phyloP scores from a whole-genome alignment of 2,888 invertebrate genomes.

The Temnothorax rugatulus region DNA sequence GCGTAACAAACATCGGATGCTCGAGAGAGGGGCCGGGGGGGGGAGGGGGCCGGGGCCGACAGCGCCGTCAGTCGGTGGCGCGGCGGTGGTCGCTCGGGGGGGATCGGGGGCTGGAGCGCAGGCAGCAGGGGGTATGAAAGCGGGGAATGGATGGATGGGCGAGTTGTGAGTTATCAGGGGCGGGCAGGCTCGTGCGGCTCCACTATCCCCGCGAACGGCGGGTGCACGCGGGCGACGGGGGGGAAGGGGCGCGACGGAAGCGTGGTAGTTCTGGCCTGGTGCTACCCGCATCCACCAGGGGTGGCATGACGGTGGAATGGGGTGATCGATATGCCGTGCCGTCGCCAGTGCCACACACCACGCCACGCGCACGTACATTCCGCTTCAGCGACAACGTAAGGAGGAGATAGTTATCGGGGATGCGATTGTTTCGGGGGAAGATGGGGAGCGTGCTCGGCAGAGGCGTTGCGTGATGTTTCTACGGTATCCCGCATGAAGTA shows the following conservation, averaged over 20 bases:
- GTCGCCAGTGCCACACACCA: conserved; percentile 61
- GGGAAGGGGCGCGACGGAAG: conserved; percentile 35
- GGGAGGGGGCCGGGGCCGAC: not conserved
- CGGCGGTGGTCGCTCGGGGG: conserved; percentile 42
- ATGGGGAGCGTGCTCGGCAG: not conserved
- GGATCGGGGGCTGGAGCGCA: conserved; percentile 24
- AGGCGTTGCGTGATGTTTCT: not conserved
- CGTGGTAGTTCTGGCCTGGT: conserved; percentile 62
- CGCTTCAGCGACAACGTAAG: conserved; percentile 44
- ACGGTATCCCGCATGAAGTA: not conserved
- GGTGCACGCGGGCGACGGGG: not conserved
- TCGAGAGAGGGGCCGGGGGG: conserved; percentile 14
- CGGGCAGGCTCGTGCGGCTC: conserved; percentile 67
- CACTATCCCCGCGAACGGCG: conserved; percentile 39
- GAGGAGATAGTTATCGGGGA: conserved; percentile 40
- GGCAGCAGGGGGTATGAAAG: conserved; percentile 51
- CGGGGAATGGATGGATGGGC: conserved; percentile 56
- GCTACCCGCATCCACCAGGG: conserved; percentile 52
- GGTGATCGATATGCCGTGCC: conserved; percentile 72
- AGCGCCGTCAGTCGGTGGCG: conserved; percentile 41
- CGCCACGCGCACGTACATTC: conserved; percentile 45
- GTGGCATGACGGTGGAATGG: conserved; percentile 57
- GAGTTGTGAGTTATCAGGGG: conserved; percentile 71
- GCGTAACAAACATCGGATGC: conserved; percentile 63
- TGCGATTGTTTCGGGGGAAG: conserved; percentile 32